phyloP scores from a whole-genome alignment of 1,140 invertebrate genomes.

The Polypedilum pembai region DNA sequence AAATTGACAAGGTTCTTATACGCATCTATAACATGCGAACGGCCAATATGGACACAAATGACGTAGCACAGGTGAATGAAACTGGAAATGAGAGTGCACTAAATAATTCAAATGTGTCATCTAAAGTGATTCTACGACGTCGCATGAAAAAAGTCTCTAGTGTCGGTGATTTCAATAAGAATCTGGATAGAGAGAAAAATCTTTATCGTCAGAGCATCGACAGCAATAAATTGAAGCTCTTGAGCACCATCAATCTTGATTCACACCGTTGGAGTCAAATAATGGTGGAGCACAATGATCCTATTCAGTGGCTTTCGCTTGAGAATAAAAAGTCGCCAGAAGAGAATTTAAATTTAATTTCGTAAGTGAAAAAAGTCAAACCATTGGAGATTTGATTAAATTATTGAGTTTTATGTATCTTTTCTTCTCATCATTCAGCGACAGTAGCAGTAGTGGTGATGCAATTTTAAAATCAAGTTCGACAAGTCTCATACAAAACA shows the following conservation, averaged over 20 bases:
- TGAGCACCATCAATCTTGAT: constrained; percentile 39
- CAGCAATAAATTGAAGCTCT: constrained; percentile 37
- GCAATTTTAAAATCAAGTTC: neutral
- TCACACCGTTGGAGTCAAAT: constrained; percentile 33
- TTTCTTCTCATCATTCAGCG: neutral
- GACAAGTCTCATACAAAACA: neutral
- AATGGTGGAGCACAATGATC: neutral
- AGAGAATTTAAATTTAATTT: constrained; percentile 14
- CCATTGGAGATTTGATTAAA: neutral
- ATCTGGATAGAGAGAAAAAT: constrained; percentile 39
- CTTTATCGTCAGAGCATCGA: constrained; percentile 41
- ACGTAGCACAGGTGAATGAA: constrained; percentile 32
- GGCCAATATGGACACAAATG: constrained; percentile 33
- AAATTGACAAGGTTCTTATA: constrained; percentile 34
- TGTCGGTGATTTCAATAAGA: constrained; percentile 31
- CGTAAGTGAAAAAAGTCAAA: neutral
- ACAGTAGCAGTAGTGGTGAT: neutral
- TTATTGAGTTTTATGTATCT: neutral
- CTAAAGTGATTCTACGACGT: constrained; percentile 34
- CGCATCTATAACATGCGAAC: constrained; percentile 30
- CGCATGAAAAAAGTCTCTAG: constrained; percentile 1
- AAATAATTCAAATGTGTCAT: constrained; percentile 33
- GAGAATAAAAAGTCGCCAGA: neutral
- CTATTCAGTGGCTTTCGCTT: neutral
- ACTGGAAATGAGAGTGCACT: constrained; percentile 30